Percentiles rank a stretch among this genome's conserved stretches.
These are phyloP conservation scores for Apistogramma diplotaenia DNA, from an alignment of 2,113 vertebrate genomes.

Conservation along the genomic window DNA sequence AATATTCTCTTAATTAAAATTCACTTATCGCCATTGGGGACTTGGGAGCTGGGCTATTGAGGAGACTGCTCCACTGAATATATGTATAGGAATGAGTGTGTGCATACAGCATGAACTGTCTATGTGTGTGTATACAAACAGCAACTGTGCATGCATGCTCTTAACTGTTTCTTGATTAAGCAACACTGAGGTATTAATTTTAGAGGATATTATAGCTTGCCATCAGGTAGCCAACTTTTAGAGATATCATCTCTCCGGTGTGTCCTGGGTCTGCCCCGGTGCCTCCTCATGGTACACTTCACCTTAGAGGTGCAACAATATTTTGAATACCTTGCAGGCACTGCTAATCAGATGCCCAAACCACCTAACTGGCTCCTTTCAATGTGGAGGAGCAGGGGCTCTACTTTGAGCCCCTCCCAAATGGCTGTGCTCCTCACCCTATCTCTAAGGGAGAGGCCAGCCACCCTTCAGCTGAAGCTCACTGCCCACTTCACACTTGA, in stretches of 20 bases:
- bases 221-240: neutral
- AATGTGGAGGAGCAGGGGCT: no score
- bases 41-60: constrained; percentile 58
- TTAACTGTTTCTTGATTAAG: constrained; percentile 38
- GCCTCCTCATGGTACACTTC: no score
- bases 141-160: neutral
- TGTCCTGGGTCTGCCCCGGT: no score
- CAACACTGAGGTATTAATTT: neutral
- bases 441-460: no score
- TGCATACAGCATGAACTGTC: neutral
- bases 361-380: no score
- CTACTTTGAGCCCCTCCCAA: no score
- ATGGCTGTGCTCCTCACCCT: no score
- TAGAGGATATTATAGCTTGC: neutral
- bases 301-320: no score
- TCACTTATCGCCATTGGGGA: constrained; percentile 64
- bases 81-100: constrained; percentile 16
- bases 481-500: no score
- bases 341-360: no score
- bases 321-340: no score
- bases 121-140: neutral
- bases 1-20: constrained; percentile 73
- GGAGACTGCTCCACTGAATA: constrained; percentile 30
- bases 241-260: neutral
- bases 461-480: no score